Base-by-base conservation (phyloP, 2,797 vertebrate genomes). In the Rachycentron canadum region DNA sequence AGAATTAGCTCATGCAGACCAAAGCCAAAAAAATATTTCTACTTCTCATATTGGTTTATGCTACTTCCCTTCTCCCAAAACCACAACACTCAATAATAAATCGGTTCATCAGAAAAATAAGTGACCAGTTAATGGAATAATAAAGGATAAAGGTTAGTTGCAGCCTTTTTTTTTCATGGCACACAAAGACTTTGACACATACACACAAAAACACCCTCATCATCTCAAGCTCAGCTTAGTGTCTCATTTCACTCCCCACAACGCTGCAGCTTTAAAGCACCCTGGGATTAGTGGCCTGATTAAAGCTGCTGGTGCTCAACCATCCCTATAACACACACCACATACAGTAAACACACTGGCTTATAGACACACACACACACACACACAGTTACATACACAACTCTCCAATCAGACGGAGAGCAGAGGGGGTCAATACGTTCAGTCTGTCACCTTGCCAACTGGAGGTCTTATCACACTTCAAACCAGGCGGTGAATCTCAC, bases 371-470 rank as follows among this genome's bases (percentile, higher is more conserved):
- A 70, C 65, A 64, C 69, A 76, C 76, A 78, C 71, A 61, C 62
- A 79, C 49, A 75, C 50, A 66, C 61, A 38, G 34, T 36, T 4
- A 67, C 68, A 45, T 13, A 68, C 52, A 83, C 75, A 62, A n/a
- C 59, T 25, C 38, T 76, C 56, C 73, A 84, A 81, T 89, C 87
- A 88, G 67, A 73, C 70, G 16, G 32, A 56, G 50, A 77, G 69
- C 56, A 19, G 64, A 68, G 75, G 89, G 78, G 86, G 72, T 88
- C 86, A 80, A 87, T 83, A 67, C 34, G 12, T 66, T 76, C 76
- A 7, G 89, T 89, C 88, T 93, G 88, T 88, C 90, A 87, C 88
- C 84, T 78, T 83, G 78, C 84, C 89, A 86, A 79, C 84, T 61
- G 45, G 49, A 58, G 69, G 47, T 75, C 85, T 91, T 82, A 90